Percentiles rank a stretch among this genome's conserved stretches.
phyloP scores from a whole-genome alignment of 2,797 vertebrate genomes.

The Cuniculus paca region DNA sequence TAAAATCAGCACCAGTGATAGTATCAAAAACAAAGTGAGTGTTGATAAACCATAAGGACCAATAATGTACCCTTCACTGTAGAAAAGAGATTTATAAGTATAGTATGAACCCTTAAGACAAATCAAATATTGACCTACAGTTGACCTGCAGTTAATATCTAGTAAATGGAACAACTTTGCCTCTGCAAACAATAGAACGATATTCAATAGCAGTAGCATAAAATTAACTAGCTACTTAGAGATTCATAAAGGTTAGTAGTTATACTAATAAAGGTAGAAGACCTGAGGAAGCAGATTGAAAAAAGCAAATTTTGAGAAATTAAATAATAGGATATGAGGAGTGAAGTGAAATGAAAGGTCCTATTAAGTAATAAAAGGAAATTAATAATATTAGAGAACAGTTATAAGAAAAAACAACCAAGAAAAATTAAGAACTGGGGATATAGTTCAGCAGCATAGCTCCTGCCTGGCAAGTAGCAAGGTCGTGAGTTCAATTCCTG shows the following conservation, averaged over 20 bases:
- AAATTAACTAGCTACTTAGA: background rate
- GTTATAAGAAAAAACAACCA: background rate
- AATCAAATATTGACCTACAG: background rate
- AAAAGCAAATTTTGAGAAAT: background rate
- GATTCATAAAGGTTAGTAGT: background rate
- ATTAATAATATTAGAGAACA: background rate
- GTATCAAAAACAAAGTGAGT: background rate
- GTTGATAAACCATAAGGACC: background rate
- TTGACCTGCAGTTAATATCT: background rate
- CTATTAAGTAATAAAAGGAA: background rate
- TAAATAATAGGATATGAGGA: no score
- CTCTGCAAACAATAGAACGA: background rate
- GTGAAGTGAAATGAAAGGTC: background rate
- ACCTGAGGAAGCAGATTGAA: background rate
- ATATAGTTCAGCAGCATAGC: no score
- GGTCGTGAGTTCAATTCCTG: no score
- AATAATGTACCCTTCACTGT: background rate
- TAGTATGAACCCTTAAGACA: background rate
- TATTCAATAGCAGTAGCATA: background rate
- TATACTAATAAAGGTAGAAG: background rate
- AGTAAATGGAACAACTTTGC: background rate
- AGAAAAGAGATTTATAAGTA: background rate
- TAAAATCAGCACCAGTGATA: background rate
- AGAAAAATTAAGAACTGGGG: background rate
- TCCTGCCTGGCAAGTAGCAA: no score